Conservation (phyloP, 2,113 vertebrate genomes). For the Myrmecophaga tridactyla region DNA sequence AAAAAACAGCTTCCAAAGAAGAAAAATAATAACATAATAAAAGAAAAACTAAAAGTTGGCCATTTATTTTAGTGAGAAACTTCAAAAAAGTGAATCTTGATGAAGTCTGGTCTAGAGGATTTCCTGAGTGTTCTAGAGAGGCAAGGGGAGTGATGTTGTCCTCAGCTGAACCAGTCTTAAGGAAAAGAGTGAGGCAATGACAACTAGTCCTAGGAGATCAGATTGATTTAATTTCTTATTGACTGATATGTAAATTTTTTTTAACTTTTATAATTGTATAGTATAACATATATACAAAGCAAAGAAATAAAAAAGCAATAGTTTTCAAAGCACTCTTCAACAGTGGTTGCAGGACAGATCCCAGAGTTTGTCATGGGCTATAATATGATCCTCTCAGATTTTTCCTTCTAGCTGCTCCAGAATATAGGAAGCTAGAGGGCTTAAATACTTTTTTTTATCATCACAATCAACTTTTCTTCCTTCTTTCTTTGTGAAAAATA, state of each 20-base stretch:
- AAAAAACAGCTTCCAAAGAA: neutral
- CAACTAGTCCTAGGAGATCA: neutral
- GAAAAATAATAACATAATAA: neutral
- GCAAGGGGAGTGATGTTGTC: neutral
- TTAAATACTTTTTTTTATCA: too few relatives aligned
- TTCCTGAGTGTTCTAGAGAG: neutral
- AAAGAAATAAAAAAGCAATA: too few relatives aligned
- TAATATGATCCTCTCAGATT: too few relatives aligned
- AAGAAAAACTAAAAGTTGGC: neutral
- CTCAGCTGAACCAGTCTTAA: neutral
- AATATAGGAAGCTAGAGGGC: too few relatives aligned
- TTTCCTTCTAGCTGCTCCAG: too few relatives aligned
- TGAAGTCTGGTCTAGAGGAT: neutral
- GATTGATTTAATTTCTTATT: neutral
- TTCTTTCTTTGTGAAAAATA: too few relatives aligned
- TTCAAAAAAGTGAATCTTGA: neutral
- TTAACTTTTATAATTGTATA: too few relatives aligned
- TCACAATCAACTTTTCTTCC: too few relatives aligned
- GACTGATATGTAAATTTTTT: neutral
- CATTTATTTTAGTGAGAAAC: neutral
- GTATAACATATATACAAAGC: too few relatives aligned
- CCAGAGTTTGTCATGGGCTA: too few relatives aligned
- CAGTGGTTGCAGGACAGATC: too few relatives aligned
- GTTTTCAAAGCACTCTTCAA: too few relatives aligned
- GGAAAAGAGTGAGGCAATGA: neutral